Evolutionary conservation across 2,113 vertebrate species (phyloP).

Genomic region (Rhabdomys dilectus): DNA sequence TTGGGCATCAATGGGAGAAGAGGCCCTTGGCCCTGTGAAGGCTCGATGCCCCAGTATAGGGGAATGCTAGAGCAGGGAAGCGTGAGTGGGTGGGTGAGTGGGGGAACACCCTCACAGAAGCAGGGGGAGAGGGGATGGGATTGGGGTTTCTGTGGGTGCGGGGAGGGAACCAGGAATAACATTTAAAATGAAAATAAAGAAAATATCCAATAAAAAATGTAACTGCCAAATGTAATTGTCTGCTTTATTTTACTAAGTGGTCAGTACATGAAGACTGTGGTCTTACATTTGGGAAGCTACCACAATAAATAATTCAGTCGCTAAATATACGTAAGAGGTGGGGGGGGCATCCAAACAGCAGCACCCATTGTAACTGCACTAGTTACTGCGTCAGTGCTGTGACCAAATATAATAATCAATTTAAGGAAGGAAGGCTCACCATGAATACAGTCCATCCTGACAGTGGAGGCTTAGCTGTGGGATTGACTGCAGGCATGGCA

Average conservation of each 20-base stretch:
- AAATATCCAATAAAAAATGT: background rate
- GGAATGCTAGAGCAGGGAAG: too few species aligned
- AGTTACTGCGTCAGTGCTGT: background rate
- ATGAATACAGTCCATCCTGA: fast-evolving
- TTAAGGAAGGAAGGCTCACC: background rate
- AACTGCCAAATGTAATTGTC: conserved; percentile 15
- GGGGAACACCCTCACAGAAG: too few species aligned
- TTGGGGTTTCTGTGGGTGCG: too few species aligned
- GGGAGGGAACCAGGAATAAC: too few species aligned
- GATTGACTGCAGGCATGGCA: too few species aligned
- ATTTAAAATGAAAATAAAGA: too few species aligned
- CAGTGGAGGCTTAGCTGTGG: too few species aligned
- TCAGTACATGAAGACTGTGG: conserved; percentile 15
- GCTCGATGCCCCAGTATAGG: too few species aligned
- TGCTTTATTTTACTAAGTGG: conserved; percentile 34
- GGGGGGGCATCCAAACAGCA: background rate
- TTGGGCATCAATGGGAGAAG: too few species aligned
- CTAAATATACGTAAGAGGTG: background rate
- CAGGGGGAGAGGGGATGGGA: too few species aligned
- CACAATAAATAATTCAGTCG: conserved; percentile 60
- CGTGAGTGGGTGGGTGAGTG: too few species aligned
- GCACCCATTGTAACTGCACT: background rate
- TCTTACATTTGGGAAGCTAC: background rate
- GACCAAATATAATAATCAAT: background rate
- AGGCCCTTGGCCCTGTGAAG: too few species aligned